phyloP scores from a whole-genome alignment of 64 coral and sea anemone genomes.

The Stichodactyla mertensii region DNA sequence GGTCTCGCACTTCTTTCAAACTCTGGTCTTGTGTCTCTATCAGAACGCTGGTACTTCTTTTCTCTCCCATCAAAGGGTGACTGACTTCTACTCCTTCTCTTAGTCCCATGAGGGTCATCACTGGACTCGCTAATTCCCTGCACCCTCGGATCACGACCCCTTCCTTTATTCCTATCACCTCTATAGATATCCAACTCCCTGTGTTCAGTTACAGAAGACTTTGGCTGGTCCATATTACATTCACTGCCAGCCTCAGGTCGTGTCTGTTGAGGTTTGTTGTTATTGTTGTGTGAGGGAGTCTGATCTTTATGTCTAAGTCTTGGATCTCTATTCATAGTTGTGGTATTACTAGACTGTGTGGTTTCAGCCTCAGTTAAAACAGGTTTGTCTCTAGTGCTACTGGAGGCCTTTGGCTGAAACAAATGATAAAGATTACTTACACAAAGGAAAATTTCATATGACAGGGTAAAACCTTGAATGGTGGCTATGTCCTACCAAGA shows the following conservation, averaged over 20 bases:
- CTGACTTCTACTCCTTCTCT: constrained; percentile 23
- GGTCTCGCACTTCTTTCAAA: background rate
- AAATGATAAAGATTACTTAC: background rate
- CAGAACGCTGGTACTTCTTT: background rate
- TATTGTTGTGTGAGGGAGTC: constrained; percentile 26
- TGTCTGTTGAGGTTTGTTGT: constrained; percentile 16
- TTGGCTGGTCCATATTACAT: constrained; percentile 3
- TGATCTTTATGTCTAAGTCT: constrained; percentile 65
- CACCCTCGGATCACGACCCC: background rate
- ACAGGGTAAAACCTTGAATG: background rate
- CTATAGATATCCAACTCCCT: background rate
- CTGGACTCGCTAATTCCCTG: background rate
- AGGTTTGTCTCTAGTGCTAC: background rate
- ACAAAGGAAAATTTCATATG: background rate
- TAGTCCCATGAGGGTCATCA: background rate
- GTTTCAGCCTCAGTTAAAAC: constrained; percentile 53
- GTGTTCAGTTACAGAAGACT: background rate
- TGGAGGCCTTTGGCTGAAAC: background rate
- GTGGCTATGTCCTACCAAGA: too few relatives aligned
- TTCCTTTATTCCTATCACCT: background rate
- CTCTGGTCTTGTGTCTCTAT: constrained; percentile 23
- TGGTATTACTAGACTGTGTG: constrained; percentile 12
- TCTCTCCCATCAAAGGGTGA: constrained; percentile 13
- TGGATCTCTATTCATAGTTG: constrained; percentile 56
- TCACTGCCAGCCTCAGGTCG: background rate